Conservation (phyloP, 2,888 invertebrate species). For the Cremastinae sp. region DNA sequence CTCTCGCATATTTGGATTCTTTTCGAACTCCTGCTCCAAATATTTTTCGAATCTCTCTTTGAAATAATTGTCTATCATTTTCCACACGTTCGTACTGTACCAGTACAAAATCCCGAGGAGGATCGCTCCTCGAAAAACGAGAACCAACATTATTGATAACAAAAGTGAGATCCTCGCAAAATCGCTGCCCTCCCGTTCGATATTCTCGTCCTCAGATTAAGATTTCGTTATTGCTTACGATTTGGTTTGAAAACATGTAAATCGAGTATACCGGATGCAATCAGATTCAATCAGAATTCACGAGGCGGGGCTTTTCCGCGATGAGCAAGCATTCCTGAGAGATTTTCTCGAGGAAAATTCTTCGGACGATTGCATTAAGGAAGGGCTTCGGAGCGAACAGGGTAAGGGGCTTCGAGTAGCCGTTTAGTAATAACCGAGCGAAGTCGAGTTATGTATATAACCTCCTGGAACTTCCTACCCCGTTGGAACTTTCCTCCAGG, state of each 20-base stretch:
- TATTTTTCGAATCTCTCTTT: slow-evolving; percentile 86
- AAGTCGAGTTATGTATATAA: slow-evolving; percentile 33
- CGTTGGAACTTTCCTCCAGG: slow-evolving; percentile 40
- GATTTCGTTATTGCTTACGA: slow-evolving; percentile 4
- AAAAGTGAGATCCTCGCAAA: background rate
- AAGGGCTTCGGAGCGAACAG: background rate
- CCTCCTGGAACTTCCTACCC: slow-evolving; percentile 40
- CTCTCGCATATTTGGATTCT: slow-evolving; percentile 74
- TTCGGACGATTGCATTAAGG: slow-evolving; percentile 41
- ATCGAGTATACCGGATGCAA: slow-evolving; percentile 28
- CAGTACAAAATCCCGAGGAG: slow-evolving; percentile 86
- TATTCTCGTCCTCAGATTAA: slow-evolving; percentile 13
- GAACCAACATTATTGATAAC: slow-evolving; percentile 82
- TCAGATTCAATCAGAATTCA: slow-evolving; percentile 38
- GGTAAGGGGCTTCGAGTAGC: slow-evolving; percentile 38
- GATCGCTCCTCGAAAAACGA: slow-evolving; percentile 84
- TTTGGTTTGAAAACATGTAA: background rate
- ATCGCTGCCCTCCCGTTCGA: slow-evolving; percentile 24
- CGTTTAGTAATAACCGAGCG: slow-evolving; percentile 21
- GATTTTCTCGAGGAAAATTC: slow-evolving; percentile 41
- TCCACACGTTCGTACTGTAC: slow-evolving; percentile 87
- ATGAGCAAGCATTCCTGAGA: slow-evolving; percentile 13
- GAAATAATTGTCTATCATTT: slow-evolving; percentile 88
- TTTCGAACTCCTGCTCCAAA: slow-evolving; percentile 80
- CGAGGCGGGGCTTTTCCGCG: slow-evolving; percentile 6